A percentile compares a stretch with the other conserved stretches of the same genome.
These are phyloP conservation scores for Onthophagus taurus DNA, from an alignment of 1,140 invertebrate species.

Conservation along the genomic window DNA sequence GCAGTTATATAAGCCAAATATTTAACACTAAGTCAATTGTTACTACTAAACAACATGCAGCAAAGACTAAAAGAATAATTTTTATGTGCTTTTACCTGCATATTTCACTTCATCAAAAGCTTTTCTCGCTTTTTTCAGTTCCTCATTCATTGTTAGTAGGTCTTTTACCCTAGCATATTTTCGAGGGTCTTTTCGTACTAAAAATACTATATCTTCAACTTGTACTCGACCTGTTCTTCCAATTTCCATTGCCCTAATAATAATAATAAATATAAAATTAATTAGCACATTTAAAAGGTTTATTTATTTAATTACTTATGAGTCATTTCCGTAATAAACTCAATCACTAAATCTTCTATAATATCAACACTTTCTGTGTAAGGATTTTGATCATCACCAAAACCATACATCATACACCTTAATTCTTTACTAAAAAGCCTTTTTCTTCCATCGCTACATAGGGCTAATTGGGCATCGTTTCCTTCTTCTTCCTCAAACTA, in stretches of 20 bases:
- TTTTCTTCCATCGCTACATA: conserved; percentile 58
- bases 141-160: conserved; percentile 97
- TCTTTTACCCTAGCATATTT: conserved; percentile 99
- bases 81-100: conserved; percentile 37
- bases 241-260: conserved; percentile 90
- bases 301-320: conserved; percentile 49
- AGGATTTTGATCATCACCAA: conserved; percentile 99
- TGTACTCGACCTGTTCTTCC: conserved; percentile 88
- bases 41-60: no score
- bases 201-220: conserved; percentile 96
- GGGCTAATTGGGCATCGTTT: conserved; percentile 52
- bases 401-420: conserved; percentile 99
- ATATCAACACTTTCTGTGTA: conserved; percentile 98
- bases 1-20: no score
- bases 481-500: conserved; percentile 56
- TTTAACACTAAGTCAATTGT: no score
- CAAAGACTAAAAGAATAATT: no score
- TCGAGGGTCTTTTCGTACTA: conserved; percentile 92
- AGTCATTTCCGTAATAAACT: conserved; percentile 94
- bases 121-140: conserved; percentile 96
- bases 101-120: conserved; percentile 99
- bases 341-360: conserved; percentile 94
- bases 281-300: neutral
- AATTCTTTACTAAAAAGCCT: conserved; percentile 84
- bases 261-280: conserved; percentile 9